A percentile compares a stretch with the other conserved stretches of the same genome.
Evolutionary conservation across 2,888 invertebrate genomes (phyloP).

Genomic region (Leucania comma): DNA sequence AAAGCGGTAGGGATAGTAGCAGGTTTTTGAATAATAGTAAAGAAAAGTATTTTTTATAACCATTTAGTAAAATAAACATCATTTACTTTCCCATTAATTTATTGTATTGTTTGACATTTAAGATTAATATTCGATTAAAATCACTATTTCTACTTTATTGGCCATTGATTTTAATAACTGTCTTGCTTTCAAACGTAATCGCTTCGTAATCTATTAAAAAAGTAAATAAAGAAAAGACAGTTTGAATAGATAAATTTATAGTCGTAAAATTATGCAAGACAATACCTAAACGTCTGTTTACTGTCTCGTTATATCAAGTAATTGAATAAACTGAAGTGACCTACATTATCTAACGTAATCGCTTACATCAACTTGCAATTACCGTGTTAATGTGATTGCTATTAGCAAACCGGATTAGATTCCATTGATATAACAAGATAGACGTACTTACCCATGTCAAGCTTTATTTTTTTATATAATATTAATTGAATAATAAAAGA

Average conservation of each 20-base stretch:
- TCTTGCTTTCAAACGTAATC: neutral
- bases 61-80: too few species aligned
- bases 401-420: constrained; percentile 30
- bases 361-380: constrained; percentile 24
- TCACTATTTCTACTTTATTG: neutral
- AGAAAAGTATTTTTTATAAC: too few species aligned
- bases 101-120: neutral
- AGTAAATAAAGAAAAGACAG: neutral
- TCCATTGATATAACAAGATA: constrained; percentile 8
- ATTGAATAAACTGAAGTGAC: constrained; percentile 30
- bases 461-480: constrained; percentile 1
- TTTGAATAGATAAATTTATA: neutral
- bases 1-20: too few species aligned
- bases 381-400: constrained; percentile 23
- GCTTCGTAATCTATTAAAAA: neutral
- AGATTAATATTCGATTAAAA: neutral
- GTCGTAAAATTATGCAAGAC: neutral
- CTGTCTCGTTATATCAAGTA: constrained; percentile 26
- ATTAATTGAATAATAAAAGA: constrained; percentile 5
- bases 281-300: constrained; percentile 5
- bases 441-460: constrained; percentile 7
- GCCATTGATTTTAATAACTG: neutral
- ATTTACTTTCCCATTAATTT: neutral
- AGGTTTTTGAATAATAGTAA: too few species aligned
- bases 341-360: constrained; percentile 14